A percentile compares a stretch with the other conserved stretches of the same genome.
phyloP scores from a whole-genome alignment of 2,888 invertebrate species.

The Eupithecia tripunctaria region DNA sequence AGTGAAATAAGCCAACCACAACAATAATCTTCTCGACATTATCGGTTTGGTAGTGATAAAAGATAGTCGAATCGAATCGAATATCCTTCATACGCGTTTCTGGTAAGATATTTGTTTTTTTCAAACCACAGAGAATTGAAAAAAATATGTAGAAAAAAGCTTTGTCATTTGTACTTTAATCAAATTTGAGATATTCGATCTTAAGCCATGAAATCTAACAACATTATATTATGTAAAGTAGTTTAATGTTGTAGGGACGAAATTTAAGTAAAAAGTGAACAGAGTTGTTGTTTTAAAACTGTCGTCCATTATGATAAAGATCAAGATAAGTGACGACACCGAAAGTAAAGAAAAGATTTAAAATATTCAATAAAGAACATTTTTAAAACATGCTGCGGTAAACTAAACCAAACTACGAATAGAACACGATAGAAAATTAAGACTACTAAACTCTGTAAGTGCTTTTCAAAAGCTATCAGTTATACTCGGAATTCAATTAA shows the following conservation, averaged over 20 bases:
- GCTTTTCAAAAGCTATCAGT: not conserved
- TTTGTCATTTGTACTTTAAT: too few relatives aligned
- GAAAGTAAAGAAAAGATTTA: not conserved
- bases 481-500: not conserved
- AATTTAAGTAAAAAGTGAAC: constrained; percentile 11
- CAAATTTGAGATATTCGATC: too few relatives aligned
- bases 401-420: not conserved
- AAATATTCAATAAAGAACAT: not conserved
- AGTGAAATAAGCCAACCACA: not conserved
- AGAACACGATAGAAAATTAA: too few relatives aligned
- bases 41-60: not conserved
- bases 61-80: not conserved
- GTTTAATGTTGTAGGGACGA: not conserved
- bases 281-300: constrained; percentile 33
- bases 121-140: too few relatives aligned
- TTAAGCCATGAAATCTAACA: not conserved
- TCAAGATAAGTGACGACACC: constrained; percentile 41
- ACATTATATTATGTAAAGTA: not conserved
- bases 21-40: not conserved
- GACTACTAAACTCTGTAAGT: too few relatives aligned
- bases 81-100: not conserved
- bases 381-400: not conserved
- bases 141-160: too few relatives aligned
- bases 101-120: too few relatives aligned
- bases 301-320: constrained; percentile 33